A percentile compares a stretch with the other conserved stretches of the same genome.
These are phyloP conservation scores for Lates japonicus DNA, from an alignment of 2,797 vertebrate genomes.

Conservation along the genomic window DNA sequence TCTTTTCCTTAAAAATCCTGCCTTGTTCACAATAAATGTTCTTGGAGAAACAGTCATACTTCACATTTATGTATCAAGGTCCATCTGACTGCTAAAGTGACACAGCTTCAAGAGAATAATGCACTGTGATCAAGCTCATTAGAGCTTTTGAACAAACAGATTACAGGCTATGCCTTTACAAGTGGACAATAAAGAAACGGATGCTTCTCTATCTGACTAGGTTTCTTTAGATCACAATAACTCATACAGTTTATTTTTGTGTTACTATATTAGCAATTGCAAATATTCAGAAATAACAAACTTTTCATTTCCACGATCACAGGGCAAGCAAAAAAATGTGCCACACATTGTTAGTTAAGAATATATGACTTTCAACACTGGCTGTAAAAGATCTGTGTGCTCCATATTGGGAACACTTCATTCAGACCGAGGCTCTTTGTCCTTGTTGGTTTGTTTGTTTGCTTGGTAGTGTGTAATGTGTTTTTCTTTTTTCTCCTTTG, in stretches of 20 bases:
- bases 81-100: background rate
- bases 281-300: background rate
- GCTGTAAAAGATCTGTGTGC: slow-evolving; percentile 7
- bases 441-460: slow-evolving; percentile 13
- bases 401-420: background rate
- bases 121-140: background rate
- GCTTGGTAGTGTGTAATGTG: slow-evolving; percentile 9
- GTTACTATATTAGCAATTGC: background rate
- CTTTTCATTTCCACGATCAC: background rate
- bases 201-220: background rate
- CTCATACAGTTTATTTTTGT: background rate
- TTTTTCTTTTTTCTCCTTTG: slow-evolving; percentile 3
- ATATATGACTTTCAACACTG: background rate
- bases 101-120: slow-evolving; percentile 1
- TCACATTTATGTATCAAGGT: background rate
- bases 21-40: background rate
- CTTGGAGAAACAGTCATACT: background rate
- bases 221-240: background rate
- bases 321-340: background rate
- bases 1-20: background rate
- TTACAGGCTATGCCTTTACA: background rate
- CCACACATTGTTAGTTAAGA: background rate
- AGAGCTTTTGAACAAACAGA: slow-evolving; percentile 6
- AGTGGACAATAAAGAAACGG: background rate
- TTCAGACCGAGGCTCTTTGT: background rate